Conservation (phyloP, 2,113 vertebrate species). For the Puma concolor region DNA sequence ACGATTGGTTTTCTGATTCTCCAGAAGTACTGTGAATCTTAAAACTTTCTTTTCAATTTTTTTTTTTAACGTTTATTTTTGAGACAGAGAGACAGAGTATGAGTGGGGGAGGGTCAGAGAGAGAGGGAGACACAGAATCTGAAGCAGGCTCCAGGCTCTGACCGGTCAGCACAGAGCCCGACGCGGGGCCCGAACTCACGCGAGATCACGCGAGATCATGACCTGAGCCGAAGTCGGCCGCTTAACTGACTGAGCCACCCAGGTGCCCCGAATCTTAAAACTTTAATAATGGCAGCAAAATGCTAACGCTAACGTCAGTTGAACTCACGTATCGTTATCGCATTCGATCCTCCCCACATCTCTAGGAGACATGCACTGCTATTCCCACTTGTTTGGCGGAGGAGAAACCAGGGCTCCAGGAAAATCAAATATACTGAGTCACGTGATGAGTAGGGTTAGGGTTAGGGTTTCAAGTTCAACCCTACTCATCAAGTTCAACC, state of each 20-base stretch:
- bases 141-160: too few relatives aligned
- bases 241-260: too few relatives aligned
- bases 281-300: not conserved
- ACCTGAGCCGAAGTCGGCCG: too few relatives aligned
- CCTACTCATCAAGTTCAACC: too few relatives aligned
- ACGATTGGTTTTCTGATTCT: not conserved
- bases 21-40: not conserved
- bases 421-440: not conserved
- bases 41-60: not conserved
- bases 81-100: too few relatives aligned
- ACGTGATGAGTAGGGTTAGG: not conserved
- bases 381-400: not conserved
- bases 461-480: too few relatives aligned
- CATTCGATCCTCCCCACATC: not conserved
- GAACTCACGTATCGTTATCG: not conserved
- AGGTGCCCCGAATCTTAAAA: not conserved
- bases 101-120: too few relatives aligned
- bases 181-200: fast-evolving
- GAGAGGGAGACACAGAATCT: too few relatives aligned
- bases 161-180: fast-evolving
- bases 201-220: too few relatives aligned
- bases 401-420: not conserved
- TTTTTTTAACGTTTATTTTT: too few relatives aligned
- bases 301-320: not conserved
- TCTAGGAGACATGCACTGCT: not conserved